A percentile compares a stretch with the other conserved stretches of the same genome.
These are phyloP conservation scores for Bilobella aurantiaca DNA, from an alignment of 1,140 invertebrate species.

Conservation along the genomic window DNA sequence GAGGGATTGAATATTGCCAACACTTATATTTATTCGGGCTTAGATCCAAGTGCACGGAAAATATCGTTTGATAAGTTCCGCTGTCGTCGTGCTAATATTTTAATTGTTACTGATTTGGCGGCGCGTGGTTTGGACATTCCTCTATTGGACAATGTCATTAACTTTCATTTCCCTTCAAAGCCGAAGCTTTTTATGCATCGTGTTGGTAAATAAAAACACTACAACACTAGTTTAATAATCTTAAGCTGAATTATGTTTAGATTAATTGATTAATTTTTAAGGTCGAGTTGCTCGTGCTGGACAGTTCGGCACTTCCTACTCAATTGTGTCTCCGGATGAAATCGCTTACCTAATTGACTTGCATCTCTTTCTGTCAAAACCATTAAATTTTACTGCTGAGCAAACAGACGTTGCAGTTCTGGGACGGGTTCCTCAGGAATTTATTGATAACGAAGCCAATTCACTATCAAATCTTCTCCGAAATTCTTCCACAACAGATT, in stretches of 20 bases:
- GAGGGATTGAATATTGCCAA: constrained; percentile 71
- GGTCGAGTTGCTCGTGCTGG: constrained; percentile 94
- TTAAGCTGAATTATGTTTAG: background rate
- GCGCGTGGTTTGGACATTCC: constrained; percentile 86
- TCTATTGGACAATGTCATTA: constrained; percentile 89
- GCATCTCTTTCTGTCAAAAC: constrained; percentile 79
- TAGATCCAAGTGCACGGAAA: constrained; percentile 90
- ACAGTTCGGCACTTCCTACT: constrained; percentile 75
- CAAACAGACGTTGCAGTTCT: constrained; percentile 41
- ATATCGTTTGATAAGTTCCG: constrained; percentile 90
- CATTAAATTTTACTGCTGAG: constrained; percentile 48
- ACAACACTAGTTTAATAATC: background rate
- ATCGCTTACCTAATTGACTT: constrained; percentile 84
- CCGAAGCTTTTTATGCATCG: constrained; percentile 95
- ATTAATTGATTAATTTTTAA: constrained; percentile 33
- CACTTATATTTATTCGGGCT: constrained; percentile 85
- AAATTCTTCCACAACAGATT: constrained; percentile 49
- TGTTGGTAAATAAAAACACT: constrained; percentile 63
- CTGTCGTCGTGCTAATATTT: constrained; percentile 59
- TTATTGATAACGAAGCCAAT: constrained; percentile 74
- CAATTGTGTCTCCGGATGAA: constrained; percentile 79
- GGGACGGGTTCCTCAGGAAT: constrained; percentile 66
- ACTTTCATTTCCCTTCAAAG: constrained; percentile 94
- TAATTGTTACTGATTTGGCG: constrained; percentile 94
- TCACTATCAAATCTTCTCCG: constrained; percentile 65